Base-by-base conservation (phyloP, 1,140 invertebrate species). In the Trinorchestia longiramus region DNA sequence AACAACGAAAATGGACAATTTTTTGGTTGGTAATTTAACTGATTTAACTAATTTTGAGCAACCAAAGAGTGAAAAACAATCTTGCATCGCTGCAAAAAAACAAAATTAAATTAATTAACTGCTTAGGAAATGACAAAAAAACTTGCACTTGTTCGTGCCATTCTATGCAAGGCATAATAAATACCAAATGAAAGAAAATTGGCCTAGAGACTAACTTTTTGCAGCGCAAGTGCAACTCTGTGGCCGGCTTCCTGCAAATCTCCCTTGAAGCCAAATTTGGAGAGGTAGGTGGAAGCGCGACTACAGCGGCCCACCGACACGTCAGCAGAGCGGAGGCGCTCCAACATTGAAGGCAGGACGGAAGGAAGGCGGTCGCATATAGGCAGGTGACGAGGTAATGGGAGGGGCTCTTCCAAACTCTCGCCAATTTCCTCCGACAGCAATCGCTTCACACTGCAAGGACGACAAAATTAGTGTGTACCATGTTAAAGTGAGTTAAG, bases 341-440 rank as follows among this genome's bases (percentile, higher is more conserved):
- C 92, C 43, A 94, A 43, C 43, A 94, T 94, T 11, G 92, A 44
- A 94, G 92, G 92, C 43, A 94, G 43, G 8, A 44, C 41, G 23
- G 97, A 97, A 95, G 97, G 96, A 45, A 97, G 96, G 36, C 97
- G 97, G 96, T 98, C 97, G 97, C 98, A 98, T 17, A 98, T 97
- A 23, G 98, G 98, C 43, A 98, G 98, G 97, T 98, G 98, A 98
- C 98, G 98, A 15, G 98, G 98, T 95, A 98, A 97, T 43, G 98
- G 98, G 97, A 98, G 98, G 97, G 98, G 98, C 42, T 97, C 97
- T 41, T 97, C 97, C 57, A 97, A 97, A 19, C 97, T 97, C 91
- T 98, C 97, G 17, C 98, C 98, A 95, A 98, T 98, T 47, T 98
- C 98, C 95, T 98, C 98, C 95, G 97, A 97, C 57, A 98, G 97